Evolutionary conservation across 2,113 vertebrate genomes (phyloP), one percentile per base, ranked within the genome.

Genomic region (Cyprinodon brontotheroides): DNA sequence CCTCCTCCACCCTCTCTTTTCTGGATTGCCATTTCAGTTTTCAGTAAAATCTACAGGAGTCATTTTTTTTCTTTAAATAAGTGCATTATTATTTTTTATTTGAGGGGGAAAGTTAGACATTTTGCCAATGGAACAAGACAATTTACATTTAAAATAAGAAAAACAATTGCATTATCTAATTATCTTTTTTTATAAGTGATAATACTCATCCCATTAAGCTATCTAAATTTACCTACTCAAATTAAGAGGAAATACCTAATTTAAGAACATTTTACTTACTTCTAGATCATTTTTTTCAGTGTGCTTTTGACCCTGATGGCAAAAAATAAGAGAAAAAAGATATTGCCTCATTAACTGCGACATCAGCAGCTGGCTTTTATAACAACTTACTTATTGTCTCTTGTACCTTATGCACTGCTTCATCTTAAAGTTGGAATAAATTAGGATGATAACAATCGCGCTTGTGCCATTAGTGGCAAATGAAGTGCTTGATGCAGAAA

Each of bases 381-480:
- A n/a, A n/a, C n/a, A n/a, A n/a, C n/a, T 85, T 84, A 84, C 79
- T 80, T 89, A 91, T 92, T 93, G 91, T 94, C 87, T 93, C 89
- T 78, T 75, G 70, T 72, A 82, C 87, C 89, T 91, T 92, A 93
- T 92, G 91, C 70, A 60, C 77, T 84, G 89, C 89, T 90, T 89
- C 85, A 93, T 93, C 91, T 93, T 83, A 92, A 91, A 90, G 85
- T 87, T 87, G 84, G 92, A 94, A 93, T 92, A 91, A 92, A 94
- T 92, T 88, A 91, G 80, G 89, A 61, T 65, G 93, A 94, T 94
- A 94, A 91, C 77, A 74, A 94, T 94, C 84, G 62, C 7, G 83
- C n/a, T 85, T 75, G 85, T 87, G 89, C 92, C 91, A 92, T 94
- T 94, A 93, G 93, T 91, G 86, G 90, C 92, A 94, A 94, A 94